Conservation (phyloP, 2,797 vertebrate species). For the Propithecus deckenii region DNA sequence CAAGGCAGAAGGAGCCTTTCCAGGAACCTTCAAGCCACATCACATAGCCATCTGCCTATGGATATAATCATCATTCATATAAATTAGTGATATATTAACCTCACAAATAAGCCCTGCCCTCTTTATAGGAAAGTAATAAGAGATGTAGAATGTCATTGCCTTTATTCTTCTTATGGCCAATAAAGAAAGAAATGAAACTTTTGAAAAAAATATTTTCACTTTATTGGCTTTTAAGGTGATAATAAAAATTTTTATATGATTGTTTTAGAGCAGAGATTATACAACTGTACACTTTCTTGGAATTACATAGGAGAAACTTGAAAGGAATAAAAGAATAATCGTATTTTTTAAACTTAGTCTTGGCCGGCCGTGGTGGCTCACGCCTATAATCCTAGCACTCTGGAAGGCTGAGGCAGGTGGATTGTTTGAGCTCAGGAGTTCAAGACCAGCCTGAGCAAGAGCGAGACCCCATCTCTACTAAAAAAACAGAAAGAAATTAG, state of each 20-base stretch:
- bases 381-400: too few species aligned
- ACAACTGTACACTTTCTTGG: neutral
- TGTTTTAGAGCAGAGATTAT: constrained; percentile 6
- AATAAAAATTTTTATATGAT: neutral
- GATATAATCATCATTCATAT: neutral
- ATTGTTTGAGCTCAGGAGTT: too few species aligned
- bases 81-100: neutral
- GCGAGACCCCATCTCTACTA: too few species aligned
- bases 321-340: constrained; percentile 9
- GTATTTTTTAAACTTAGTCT: constrained; percentile 34
- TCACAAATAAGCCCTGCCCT: neutral
- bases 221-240: constrained; percentile 41
- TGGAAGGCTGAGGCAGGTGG: too few species aligned
- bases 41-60: neutral
- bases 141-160: neutral
- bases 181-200: constrained; percentile 11
- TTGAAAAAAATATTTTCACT: constrained; percentile 43
- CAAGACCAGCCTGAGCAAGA: too few species aligned
- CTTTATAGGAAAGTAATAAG: constrained; percentile 47
- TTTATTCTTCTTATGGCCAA: constrained; percentile 26
- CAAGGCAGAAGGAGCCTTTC: neutral
- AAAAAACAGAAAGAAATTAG: too few species aligned
- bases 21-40: neutral
- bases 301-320: constrained; percentile 17
- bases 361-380: too few species aligned